Evolutionary conservation across 2,888 invertebrate species (phyloP), one percentile per base, ranked within the genome.

Genomic region (Pharmacophagus antenor): DNA sequence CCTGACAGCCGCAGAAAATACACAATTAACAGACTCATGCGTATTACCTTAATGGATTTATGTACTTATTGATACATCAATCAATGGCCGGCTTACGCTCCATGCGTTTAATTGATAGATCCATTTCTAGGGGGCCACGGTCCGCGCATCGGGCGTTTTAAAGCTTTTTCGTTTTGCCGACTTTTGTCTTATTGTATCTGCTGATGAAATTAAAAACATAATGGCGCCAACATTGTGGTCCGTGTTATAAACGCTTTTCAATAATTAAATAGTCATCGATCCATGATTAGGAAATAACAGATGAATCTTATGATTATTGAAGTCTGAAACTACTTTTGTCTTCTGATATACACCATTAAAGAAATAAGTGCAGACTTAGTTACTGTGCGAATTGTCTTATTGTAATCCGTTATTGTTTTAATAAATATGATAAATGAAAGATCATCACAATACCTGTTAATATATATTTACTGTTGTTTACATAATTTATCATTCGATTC

Each of bases 21-120:
- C 79, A 86, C 85, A 86, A 87, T 87, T 85, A 87, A 85, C 85
- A 78, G 73, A 63, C 76, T 70, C 73, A 79, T 74, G 75, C 79
- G 84, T 82, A 85, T 81, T 79, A 77, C 74, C 79, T 83, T 87
- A 88, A 88, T 88, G 85, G 88, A 88, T 88, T 86, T 85, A 85
- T 84, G 82, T 84, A 85, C 84, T 83, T 88, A 88, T 88, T 88
- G 88, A 88, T 80, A 82, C 82, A 88, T 89, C 88, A 88, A 88
- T 88, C 88, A 88, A 79, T 79, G 80, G 79, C 72, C 77, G 73
- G 74, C 77, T 78, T 73, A 75, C 72, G 76, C 71, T 70, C 72
- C 68, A 67, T 70, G 68, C 70, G 68, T 62, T 83, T 85, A 85
- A 85, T 85, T 86, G 85, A 85, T 84, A 76, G 74, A 80, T 82